Conservation (phyloP, 2,113 vertebrate species). For the Aegithalos caudatus region DNA sequence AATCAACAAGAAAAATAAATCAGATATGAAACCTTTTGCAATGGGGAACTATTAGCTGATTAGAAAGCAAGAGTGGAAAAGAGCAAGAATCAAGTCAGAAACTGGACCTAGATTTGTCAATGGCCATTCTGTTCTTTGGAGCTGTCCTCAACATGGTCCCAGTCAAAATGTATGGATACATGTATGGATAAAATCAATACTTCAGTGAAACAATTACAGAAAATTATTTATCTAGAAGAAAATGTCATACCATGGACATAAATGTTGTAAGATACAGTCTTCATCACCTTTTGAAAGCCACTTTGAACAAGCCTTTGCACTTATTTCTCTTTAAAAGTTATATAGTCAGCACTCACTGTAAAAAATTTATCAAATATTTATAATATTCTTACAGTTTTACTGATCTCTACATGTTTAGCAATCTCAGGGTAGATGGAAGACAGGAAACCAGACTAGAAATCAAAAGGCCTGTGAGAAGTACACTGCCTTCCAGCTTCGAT, state of each 20-base stretch:
- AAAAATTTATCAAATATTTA: background rate
- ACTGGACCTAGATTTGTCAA: background rate
- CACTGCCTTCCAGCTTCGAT: background rate
- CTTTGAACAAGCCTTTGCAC: background rate
- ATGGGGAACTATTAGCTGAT: background rate
- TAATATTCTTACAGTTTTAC: background rate
- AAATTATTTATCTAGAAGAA: background rate
- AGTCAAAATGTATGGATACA: background rate
- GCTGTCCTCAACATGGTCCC: background rate
- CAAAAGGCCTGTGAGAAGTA: background rate
- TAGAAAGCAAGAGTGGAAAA: background rate
- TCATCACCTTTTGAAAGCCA: background rate
- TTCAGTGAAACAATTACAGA: background rate
- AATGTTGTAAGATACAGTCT: background rate
- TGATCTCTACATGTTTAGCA: background rate
- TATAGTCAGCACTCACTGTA: rapidly evolving
- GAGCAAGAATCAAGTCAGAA: background rate
- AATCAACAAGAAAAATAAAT: background rate
- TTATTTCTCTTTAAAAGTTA: background rate
- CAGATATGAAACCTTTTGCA: background rate
- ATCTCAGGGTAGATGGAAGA: background rate
- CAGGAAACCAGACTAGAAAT: background rate
- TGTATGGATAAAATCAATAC: background rate
- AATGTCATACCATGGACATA: background rate
- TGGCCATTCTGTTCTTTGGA: background rate